phyloP scores from a whole-genome alignment of 2,888 invertebrate genomes.

The Meliscaeva auricollis region DNA sequence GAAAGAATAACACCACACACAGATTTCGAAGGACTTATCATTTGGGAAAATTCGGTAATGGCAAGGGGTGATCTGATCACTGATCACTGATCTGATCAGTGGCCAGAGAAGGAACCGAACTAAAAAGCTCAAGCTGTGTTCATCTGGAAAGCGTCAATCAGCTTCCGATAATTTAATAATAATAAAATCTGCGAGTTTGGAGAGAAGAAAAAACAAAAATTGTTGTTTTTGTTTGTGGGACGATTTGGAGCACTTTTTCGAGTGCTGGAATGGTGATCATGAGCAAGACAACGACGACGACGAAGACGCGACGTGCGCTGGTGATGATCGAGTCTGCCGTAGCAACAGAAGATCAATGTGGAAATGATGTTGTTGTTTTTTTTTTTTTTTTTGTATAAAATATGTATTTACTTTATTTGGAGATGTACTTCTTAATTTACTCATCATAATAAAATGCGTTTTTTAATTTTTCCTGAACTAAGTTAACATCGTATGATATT shows the following conservation, averaged over 20 bases:
- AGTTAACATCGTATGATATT: too few species aligned
- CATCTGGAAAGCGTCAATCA: slow-evolving; percentile 76
- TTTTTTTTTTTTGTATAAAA: background rate
- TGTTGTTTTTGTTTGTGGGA: slow-evolving; percentile 74
- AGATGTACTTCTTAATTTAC: background rate
- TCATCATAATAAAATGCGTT: too few species aligned
- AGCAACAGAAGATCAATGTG: background rate
- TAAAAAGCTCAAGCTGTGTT: slow-evolving; percentile 75
- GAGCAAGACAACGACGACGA: slow-evolving; percentile 26
- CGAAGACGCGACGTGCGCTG: background rate
- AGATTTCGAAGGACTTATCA: slow-evolving; percentile 39
- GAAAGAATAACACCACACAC: slow-evolving; percentile 64
- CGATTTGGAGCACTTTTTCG: slow-evolving; percentile 70
- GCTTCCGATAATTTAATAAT: slow-evolving; percentile 75
- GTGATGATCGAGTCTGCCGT: slow-evolving; percentile 35
- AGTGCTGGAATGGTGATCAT: slow-evolving; percentile 56
- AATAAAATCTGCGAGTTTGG: slow-evolving; percentile 53
- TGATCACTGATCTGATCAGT: too few species aligned
- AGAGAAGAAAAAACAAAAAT: background rate
- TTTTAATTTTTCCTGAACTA: too few species aligned
- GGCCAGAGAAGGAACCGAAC: slow-evolving; percentile 40
- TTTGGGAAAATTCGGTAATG: slow-evolving; percentile 8
- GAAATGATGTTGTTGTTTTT: slow-evolving; percentile 32
- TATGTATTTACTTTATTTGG: background rate
- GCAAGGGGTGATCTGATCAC: background rate